These are phyloP conservation scores for Columba janthina DNA, from an alignment of 2,113 vertebrate species.

Conservation along the genomic window DNA sequence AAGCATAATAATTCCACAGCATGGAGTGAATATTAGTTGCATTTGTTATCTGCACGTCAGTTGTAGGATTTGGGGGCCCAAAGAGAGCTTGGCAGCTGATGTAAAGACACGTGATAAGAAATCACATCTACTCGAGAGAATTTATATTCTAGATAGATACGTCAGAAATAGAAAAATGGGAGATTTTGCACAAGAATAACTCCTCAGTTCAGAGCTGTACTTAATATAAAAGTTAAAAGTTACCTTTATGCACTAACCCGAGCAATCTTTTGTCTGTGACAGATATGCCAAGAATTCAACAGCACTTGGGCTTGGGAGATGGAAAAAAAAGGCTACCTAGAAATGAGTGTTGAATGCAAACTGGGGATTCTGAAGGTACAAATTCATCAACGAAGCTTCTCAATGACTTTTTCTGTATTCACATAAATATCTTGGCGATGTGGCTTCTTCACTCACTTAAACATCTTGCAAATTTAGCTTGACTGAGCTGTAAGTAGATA, in stretches of 20 bases:
- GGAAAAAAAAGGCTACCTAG: constrained; percentile 95
- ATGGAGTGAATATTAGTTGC: not conserved
- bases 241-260: not conserved
- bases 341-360: constrained; percentile 95
- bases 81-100: not conserved
- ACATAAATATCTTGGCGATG: not conserved
- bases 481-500: not conserved
- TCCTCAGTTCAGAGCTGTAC: not conserved
- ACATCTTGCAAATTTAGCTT: not conserved
- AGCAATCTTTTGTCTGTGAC: constrained; percentile 27
- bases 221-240: not conserved
- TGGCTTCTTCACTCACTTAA: not conserved
- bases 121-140: not conserved
- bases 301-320: constrained; percentile 98
- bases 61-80: not conserved
- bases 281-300: constrained; percentile 98
- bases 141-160: not conserved
- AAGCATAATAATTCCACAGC: not conserved
- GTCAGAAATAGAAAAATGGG: not conserved
- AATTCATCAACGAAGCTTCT: not conserved
- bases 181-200: not conserved
- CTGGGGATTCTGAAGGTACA: constrained; percentile 93
- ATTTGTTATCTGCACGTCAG: not conserved
- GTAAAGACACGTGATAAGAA: not conserved
- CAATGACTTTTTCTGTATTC: not conserved